phyloP scores from a whole-genome alignment of 2,888 invertebrate species.

The Boloria selene region DNA sequence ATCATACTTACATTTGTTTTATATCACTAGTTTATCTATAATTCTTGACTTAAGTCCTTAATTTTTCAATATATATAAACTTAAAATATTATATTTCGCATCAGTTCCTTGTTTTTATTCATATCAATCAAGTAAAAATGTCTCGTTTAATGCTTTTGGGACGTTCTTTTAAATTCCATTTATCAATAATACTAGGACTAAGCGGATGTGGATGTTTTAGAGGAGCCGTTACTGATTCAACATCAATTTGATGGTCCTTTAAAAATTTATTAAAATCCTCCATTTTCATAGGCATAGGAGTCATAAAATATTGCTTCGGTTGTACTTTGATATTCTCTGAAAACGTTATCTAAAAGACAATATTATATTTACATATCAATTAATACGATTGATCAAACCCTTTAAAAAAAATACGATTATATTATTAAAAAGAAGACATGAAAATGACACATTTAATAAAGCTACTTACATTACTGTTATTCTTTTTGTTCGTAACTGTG shows the following conservation, averaged over 20 bases:
- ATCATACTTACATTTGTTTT: no score
- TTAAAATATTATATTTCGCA: background rate
- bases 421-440: background rate
- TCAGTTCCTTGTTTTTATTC: background rate
- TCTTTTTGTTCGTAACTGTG: conserved; percentile 1
- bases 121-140: background rate
- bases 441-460: background rate
- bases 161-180: conserved; percentile 28
- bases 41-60: background rate
- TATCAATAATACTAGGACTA: conserved; percentile 17
- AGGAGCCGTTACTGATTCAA: conserved; percentile 56
- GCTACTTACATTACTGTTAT: background rate
- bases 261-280: conserved; percentile 60
- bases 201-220: conserved; percentile 33
- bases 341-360: conserved; percentile 32
- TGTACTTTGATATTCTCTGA: conserved; percentile 46
- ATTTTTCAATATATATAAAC: conserved; percentile 1
- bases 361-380: no score
- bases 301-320: conserved; percentile 59
- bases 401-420: background rate
- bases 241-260: conserved; percentile 56
- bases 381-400: no score
- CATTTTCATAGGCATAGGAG: conserved; percentile 62
- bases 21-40: no score
- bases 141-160: conserved; percentile 11